Conservation (phyloP, 2,888 invertebrate species). For the Epirrhoe tristata region DNA sequence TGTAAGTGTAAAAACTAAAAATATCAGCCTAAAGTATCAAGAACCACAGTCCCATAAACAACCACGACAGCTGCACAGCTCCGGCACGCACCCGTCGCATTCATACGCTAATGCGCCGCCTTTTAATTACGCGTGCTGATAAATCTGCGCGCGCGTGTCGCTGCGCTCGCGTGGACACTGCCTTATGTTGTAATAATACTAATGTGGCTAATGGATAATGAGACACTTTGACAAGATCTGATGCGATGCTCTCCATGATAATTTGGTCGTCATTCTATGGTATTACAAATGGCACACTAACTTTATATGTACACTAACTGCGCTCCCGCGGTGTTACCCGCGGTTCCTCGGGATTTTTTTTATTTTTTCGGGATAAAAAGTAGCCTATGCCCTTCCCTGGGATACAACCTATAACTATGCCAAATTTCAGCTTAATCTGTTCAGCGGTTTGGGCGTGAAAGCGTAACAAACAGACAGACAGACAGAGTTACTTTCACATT, state of each 20-base stretch:
- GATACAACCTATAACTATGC: too few relatives aligned
- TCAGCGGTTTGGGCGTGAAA: too few relatives aligned
- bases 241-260: neutral
- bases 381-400: too few relatives aligned
- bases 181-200: conserved; percentile 65
- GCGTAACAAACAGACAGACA: too few relatives aligned
- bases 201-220: conserved; percentile 27
- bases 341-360: too few relatives aligned
- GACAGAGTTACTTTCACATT: too few relatives aligned
- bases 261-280: neutral
- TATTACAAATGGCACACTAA: too few relatives aligned
- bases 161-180: conserved; percentile 66
- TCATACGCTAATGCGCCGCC: conserved; percentile 79
- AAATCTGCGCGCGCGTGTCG: conserved; percentile 81
- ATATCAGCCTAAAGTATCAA: conserved; percentile 55
- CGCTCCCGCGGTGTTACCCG: too few relatives aligned
- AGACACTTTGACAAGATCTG: conserved; percentile 21
- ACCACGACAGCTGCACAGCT: conserved; percentile 74
- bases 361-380: too few relatives aligned
- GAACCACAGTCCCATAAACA: conserved; percentile 33
- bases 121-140: conserved; percentile 81
- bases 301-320: too few relatives aligned
- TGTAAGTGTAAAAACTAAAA: too few relatives aligned
- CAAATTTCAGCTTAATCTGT: too few relatives aligned
- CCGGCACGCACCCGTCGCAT: conserved; percentile 67